Evolutionary conservation across 2,797 vertebrate species (phyloP).

Genomic region (Podargus strigoides): DNA sequence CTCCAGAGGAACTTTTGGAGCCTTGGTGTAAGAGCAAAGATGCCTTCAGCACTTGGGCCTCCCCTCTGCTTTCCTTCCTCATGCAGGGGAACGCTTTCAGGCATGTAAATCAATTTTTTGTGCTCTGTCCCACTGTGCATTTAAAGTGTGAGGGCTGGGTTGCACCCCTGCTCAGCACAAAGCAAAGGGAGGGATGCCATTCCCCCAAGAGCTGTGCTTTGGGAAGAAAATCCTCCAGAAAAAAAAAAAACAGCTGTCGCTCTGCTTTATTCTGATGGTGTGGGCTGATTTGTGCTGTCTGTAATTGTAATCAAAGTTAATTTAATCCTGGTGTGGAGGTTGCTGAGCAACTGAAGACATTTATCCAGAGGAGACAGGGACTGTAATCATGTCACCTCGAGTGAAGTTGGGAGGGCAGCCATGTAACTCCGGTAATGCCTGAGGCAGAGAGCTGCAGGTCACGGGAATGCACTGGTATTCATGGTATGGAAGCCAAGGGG

Average conservation of each 20-base stretch:
- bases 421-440: background rate
- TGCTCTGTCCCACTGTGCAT: background rate
- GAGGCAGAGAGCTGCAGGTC: background rate
- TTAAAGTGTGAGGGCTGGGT: background rate
- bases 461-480: rapidly evolving
- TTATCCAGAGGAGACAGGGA: constrained; percentile 28
- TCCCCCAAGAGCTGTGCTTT: background rate
- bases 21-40: background rate
- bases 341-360: constrained; percentile 63
- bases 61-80: background rate
- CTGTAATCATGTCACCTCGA: background rate
- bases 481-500: background rate
- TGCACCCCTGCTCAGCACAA: background rate
- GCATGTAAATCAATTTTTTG: background rate
- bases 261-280: constrained; percentile 3
- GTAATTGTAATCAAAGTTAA: constrained; percentile 68
- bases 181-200: background rate
- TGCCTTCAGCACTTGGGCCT: background rate
- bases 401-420: background rate
- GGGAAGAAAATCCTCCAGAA: constrained; percentile 13
- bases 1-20: background rate
- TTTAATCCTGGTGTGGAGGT: constrained; percentile 56
- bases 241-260: background rate
- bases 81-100: background rate
- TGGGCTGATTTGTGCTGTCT: constrained; percentile 21